These are phyloP conservation scores for Coregonus ussuriensis DNA, from an alignment of 2,797 vertebrate genomes.

Conservation along the genomic window DNA sequence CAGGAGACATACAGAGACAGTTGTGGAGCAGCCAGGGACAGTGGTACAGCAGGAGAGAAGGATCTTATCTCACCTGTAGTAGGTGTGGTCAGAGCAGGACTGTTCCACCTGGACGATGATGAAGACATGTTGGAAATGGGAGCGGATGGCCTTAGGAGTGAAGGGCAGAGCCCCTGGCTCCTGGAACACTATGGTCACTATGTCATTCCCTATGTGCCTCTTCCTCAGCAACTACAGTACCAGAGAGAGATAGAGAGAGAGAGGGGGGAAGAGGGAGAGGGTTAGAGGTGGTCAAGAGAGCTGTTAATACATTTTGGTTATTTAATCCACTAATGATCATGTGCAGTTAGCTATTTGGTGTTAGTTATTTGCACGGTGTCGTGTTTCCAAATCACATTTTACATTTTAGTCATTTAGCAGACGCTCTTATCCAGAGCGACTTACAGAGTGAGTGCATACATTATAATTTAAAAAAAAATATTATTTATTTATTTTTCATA, in stretches of 20 bases:
- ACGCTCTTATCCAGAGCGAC: too few species aligned
- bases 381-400: not conserved
- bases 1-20: not conserved
- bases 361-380: not conserved
- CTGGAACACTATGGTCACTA: conserved; percentile 94
- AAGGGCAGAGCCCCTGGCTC: conserved; percentile 90
- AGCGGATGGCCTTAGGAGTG: conserved; percentile 89
- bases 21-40: not conserved
- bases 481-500: too few species aligned
- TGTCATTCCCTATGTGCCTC: conserved; percentile 93
- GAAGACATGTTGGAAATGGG: conserved; percentile 93
- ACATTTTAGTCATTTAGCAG: too few species aligned
- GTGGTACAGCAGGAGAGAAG: not conserved
- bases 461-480: too few species aligned
- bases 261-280: not conserved
- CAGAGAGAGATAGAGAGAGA: conserved; percentile 12
- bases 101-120: conserved; percentile 84
- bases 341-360: not conserved
- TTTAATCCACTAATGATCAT: conserved; percentile 32
- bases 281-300: not conserved
- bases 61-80: conserved; percentile 80
- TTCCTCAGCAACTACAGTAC: conserved; percentile 85
- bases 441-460: too few species aligned
- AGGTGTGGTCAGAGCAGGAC: conserved; percentile 81
- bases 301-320: conserved; percentile 12